Evolutionary conservation across 1,140 invertebrate genomes (phyloP).

Genomic region (Musca domestica): DNA sequence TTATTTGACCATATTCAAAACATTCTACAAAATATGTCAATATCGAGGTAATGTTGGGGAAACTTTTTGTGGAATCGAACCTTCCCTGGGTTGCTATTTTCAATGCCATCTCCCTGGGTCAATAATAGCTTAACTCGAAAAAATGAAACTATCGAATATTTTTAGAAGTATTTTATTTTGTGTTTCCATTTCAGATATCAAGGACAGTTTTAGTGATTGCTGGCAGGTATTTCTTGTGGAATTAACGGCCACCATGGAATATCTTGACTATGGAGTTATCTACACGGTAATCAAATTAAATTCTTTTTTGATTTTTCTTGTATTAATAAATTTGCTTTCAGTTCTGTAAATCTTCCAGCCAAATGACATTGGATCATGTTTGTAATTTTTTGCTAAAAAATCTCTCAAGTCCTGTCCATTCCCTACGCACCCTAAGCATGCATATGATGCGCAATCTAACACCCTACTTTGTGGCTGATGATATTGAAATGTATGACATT

Average conservation of each 20-base stretch:
- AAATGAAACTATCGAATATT: too few species aligned
- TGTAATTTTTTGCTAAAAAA: conserved; percentile 46
- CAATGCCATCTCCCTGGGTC: too few species aligned
- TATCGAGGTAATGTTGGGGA: conserved; percentile 22
- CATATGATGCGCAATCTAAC: conserved; percentile 38
- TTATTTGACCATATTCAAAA: conserved; percentile 56
- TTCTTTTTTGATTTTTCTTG: too few species aligned
- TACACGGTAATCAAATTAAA: conserved; percentile 45
- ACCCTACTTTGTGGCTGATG: conserved; percentile 41
- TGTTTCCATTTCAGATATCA: background rate
- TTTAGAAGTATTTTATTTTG: too few species aligned
- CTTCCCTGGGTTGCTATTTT: too few species aligned
- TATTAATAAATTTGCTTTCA: conserved; percentile 14
- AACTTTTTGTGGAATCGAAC: too few species aligned
- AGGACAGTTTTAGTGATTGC: background rate
- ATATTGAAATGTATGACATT: conserved; percentile 36
- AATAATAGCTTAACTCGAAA: too few species aligned
- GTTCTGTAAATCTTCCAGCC: conserved; percentile 40
- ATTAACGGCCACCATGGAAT: conserved; percentile 32
- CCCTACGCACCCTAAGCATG: conserved; percentile 35
- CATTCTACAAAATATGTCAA: conserved; percentile 53
- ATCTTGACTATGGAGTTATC: conserved; percentile 40
- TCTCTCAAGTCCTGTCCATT: conserved; percentile 34
- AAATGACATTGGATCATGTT: conserved; percentile 39
- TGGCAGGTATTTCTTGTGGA: conserved; percentile 1